A percentile compares a stretch with the other conserved stretches of the same genome.
Evolutionary conservation across 2,797 vertebrate species (phyloP).

Genomic region (Monodelphis domestica): DNA sequence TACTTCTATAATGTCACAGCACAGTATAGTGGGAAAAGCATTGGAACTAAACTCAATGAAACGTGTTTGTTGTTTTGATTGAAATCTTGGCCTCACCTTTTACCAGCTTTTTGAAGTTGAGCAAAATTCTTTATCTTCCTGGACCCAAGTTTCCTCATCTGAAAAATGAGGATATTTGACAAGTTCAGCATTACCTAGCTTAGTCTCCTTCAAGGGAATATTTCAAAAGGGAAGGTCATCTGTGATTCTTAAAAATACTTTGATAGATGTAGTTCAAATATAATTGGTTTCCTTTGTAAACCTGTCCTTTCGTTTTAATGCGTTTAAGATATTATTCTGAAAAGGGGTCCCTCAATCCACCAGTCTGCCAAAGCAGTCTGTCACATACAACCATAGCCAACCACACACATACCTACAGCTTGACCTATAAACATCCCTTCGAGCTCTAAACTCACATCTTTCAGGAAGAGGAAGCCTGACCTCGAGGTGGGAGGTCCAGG

Average conservation of each 20-base stretch:
- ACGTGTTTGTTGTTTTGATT: too few relatives aligned
- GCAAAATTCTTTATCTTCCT: not conserved
- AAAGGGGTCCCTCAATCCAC: not conserved
- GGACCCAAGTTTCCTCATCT: not conserved
- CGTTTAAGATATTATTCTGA: not conserved
- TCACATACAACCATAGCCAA: not conserved
- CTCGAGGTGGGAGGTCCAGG: too few relatives aligned
- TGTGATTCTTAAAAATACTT: not conserved
- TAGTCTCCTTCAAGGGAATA: not conserved
- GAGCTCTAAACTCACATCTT: not conserved
- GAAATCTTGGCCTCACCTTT: not conserved
- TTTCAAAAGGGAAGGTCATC: too few relatives aligned
- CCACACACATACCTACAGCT: not conserved
- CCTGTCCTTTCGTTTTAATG: not conserved
- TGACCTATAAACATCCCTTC: not conserved
- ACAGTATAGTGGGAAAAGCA: not conserved
- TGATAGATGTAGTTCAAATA: not conserved
- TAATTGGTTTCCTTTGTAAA: not conserved
- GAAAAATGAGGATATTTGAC: not conserved
- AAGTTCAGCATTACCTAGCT: too few relatives aligned
- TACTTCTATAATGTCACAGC: not conserved
- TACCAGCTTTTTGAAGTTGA: not conserved
- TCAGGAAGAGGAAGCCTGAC: too few relatives aligned
- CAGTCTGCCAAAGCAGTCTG: not conserved
- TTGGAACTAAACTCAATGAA: not conserved